Percentiles rank a stretch among this genome's conserved stretches.
Conservation (phyloP, 2,888 invertebrate genomes). For the Drosophila macrospina region DNA sequence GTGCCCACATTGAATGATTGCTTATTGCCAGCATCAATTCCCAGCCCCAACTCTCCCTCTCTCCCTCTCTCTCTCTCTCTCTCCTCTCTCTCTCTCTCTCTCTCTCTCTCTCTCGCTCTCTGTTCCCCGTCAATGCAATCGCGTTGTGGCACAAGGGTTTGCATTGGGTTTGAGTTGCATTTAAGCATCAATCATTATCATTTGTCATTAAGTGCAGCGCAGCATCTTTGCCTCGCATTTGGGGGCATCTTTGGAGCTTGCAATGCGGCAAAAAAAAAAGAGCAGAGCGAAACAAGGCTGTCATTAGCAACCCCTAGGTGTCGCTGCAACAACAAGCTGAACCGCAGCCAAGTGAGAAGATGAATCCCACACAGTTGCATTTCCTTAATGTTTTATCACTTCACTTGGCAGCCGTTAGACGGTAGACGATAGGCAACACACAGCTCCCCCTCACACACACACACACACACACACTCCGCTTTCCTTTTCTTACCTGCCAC, state of each 20-base stretch:
- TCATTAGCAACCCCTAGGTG: conserved; percentile 76
- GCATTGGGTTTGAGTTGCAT: conserved; percentile 49
- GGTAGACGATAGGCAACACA: conserved; percentile 11
- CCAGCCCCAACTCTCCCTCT: neutral
- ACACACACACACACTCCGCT: neutral
- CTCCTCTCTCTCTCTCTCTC: neutral
- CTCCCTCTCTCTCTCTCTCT: neutral
- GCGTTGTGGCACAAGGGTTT: neutral
- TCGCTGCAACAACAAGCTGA: conserved; percentile 28
- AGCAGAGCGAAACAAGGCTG: conserved; percentile 17
- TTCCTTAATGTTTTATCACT: conserved; percentile 78
- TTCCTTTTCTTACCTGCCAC: conserved; percentile 44
- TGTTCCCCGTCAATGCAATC: neutral
- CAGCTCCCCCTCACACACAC: neutral
- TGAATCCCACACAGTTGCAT: conserved; percentile 40
- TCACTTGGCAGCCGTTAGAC: conserved; percentile 57
- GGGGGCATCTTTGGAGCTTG: conserved; percentile 32
- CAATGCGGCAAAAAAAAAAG: conserved; percentile 9
- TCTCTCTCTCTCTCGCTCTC: neutral
- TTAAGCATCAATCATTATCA: conserved; percentile 78
- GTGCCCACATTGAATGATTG: conserved; percentile 74
- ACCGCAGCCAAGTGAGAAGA: conserved; percentile 3
- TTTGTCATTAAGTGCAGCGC: conserved; percentile 76
- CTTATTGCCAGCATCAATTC: conserved; percentile 58
- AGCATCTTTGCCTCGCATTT: conserved; percentile 36